Evolutionary conservation across 2,888 invertebrate genomes (phyloP).

Genomic region (Alloscopus bannaensis): DNA sequence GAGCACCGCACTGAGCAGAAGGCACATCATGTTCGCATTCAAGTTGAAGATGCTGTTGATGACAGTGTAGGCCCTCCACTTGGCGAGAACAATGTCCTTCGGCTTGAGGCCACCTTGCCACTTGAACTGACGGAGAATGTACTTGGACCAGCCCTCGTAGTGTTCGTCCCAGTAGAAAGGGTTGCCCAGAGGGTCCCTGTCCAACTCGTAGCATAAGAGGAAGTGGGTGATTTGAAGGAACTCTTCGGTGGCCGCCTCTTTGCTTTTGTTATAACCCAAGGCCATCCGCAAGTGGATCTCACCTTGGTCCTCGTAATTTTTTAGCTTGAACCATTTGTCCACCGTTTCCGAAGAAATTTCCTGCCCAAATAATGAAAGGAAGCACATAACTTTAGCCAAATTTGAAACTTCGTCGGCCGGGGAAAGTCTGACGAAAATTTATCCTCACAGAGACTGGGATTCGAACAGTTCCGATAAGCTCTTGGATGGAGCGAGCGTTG

Average conservation of each 20-base stretch:
- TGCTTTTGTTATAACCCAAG: constrained; percentile 57
- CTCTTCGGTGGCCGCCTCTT: constrained; percentile 54
- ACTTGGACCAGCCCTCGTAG: constrained; percentile 57
- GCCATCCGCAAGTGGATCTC: constrained; percentile 60
- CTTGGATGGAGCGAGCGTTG: constrained; percentile 55
- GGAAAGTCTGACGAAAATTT: background rate
- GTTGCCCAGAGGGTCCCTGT: constrained; percentile 21
- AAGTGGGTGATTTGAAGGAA: constrained; percentile 58
- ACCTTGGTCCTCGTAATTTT: constrained; percentile 48
- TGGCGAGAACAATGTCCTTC: constrained; percentile 65
- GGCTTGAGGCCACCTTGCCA: constrained; percentile 61
- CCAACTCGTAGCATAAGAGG: constrained; percentile 46
- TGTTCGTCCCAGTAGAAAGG: constrained; percentile 62
- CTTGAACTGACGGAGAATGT: constrained; percentile 56
- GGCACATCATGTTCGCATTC: constrained; percentile 57
- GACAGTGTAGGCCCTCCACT: constrained; percentile 56
- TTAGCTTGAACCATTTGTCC: constrained; percentile 57
- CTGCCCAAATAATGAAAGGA: constrained; percentile 20
- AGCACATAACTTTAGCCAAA: background rate
- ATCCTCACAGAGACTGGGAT: constrained; percentile 53
- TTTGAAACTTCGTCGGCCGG: too few species aligned
- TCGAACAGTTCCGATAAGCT: constrained; percentile 52
- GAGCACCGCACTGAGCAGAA: constrained; percentile 49
- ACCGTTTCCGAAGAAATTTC: constrained; percentile 60
- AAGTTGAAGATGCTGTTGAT: constrained; percentile 57